Evolutionary conservation across 2,888 invertebrate species (phyloP), one percentile per base, ranked within the genome.

Genomic region (Drosophila formosana): DNA sequence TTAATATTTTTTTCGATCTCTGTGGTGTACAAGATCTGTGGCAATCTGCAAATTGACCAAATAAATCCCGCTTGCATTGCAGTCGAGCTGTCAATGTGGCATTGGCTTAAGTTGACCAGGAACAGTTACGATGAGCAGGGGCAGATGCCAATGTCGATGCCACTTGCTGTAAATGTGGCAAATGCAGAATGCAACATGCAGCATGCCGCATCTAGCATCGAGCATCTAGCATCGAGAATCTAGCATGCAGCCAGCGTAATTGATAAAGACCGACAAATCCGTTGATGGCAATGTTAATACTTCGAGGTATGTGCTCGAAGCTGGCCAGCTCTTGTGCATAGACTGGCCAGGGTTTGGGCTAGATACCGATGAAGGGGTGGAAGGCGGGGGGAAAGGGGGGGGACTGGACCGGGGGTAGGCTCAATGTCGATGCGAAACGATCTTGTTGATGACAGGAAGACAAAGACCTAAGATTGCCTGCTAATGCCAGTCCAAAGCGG

Each of bases 231-330:
- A 30, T 30, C 30, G 30, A 47, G 67, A 61, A 62, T 60, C 39
- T 18, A 55, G 56, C 56, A 72, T 66, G 69, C 61, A 77, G 72
- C 62, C 26, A 85, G 89, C 89, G 88, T 82, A 85, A 85, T 89
- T 89, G 84, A 85, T 89, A 85, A 88, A 89, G 77, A 89, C 88
- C 88, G 89, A 89, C 89, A 84, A 89, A 84, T 89, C 89, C 85
- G 82, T 74, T 88, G 83, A 84, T 89, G 88, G 83, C 82, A 57
- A 87, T 83, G 88, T 81, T 89, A 83, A 83, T 83, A 72, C 80
- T 61, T 49, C 51, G 53, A 52, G 67, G 78, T 66, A 77, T 78
- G 88, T 63, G 45, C 26, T 26, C 50, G 13, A 37, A 60, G 63
- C 52, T 62, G 34, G 43, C 58, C 60, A 37, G 30, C 11, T 13